phyloP scores from a whole-genome alignment of 2,113 vertebrate species.

The Melanerpes formicivorus region DNA sequence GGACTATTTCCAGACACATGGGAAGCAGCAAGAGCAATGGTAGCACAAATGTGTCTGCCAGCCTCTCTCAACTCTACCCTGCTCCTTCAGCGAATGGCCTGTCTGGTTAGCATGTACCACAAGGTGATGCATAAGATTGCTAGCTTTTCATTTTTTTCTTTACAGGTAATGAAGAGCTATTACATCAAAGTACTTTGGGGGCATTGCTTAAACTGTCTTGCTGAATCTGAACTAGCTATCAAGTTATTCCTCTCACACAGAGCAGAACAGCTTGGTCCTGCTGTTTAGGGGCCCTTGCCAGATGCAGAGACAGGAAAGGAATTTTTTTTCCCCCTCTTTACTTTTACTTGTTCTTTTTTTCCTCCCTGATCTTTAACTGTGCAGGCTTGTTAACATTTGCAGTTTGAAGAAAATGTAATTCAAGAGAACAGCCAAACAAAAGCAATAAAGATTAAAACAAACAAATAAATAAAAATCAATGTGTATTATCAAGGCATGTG shows the following conservation, averaged over 20 bases:
- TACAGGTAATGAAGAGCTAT: not conserved
- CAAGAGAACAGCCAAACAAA: not conserved
- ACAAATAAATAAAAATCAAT: accelerated
- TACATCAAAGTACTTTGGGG: conserved; percentile 3
- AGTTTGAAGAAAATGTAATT: not conserved
- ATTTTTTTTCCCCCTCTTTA: not conserved
- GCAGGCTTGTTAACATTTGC: not conserved
- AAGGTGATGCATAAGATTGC: not conserved
- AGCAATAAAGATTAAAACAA: not conserved
- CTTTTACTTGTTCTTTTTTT: not conserved
- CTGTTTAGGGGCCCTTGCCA: conserved; percentile 55
- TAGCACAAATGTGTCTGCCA: conserved; percentile 31
- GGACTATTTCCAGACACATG: conserved; percentile 20
- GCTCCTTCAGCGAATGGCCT: not conserved
- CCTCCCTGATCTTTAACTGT: not conserved
- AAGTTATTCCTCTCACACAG: conserved; percentile 47
- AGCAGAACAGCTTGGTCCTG: conserved; percentile 59
- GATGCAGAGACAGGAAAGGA: conserved; percentile 1
- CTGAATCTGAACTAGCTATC: conserved; percentile 36
- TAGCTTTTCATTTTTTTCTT: not conserved
- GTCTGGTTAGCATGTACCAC: not conserved
- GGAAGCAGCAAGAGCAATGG: not conserved
- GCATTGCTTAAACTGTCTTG: conserved; percentile 12
- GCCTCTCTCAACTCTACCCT: not conserved
- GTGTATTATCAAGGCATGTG: not conserved